Evolutionary conservation across 2,113 vertebrate species (phyloP), one percentile per base, ranked within the genome.

Genomic region (Pelecanus crispus): DNA sequence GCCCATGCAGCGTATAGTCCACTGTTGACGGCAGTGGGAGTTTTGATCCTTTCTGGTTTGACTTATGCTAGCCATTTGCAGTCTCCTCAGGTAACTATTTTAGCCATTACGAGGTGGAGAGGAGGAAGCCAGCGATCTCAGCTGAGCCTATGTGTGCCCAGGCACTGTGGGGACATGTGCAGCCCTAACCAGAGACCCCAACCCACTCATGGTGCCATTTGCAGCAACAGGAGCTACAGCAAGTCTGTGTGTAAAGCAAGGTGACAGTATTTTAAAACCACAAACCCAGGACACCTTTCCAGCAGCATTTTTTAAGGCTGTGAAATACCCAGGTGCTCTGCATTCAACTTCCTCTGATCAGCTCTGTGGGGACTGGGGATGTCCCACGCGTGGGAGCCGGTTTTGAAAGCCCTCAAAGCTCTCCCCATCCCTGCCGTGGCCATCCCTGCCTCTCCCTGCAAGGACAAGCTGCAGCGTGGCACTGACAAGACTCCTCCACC

Each of bases 351-450:
- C 20, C 34, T 67, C 26, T 71, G 56, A 5, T 50, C 53, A 68
- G 10, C 9, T 72, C 26, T 70, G 11, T 26, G 36, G 29, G 63
- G 6, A 42, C 21, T 28, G 28, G 53, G 25, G 40, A 14, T 38
- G n/a, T 13, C 20, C 14, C 53, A 42, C 0, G 0, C 1, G 0
- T 9, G 19, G 22, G 15, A 59, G 19, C 16, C 11, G 7, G 31
- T 47, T 83, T 38, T 42, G 56, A 40, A 85, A 65, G 42, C n/a
- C 29, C 4, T 66, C 21, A 36, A 21, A 81, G 18, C 9, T 63
- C 13, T 55, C 16, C 13, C 31, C 12, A 55, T 45, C 19, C 47
- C 20, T 62, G 6, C 9, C 32, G 40, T 7, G 7, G 42, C 24
- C 28, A 36, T 28, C 36, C 20, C 7, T 1, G 1, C 34, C 12